These are phyloP conservation scores for Caenorhabditis virilis DNA, from an alignment of 2,888 invertebrate species.

Conservation along the genomic window DNA sequence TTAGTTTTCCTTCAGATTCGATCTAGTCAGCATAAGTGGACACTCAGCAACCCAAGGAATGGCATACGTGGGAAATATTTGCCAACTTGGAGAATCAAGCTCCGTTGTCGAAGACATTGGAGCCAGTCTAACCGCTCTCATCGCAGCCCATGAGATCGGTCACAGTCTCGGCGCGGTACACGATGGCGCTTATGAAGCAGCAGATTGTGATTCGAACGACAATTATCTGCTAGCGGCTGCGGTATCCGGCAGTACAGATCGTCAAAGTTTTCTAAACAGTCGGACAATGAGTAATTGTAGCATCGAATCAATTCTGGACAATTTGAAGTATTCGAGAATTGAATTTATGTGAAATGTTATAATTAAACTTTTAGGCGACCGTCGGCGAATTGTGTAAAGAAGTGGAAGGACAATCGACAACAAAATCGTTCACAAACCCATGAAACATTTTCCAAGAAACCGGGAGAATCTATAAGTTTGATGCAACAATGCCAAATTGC, in stretches of 20 bases:
- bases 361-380: no score
- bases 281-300: constrained; percentile 41
- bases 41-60: constrained; percentile 66
- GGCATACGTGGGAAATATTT: constrained; percentile 66
- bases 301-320: constrained; percentile 34
- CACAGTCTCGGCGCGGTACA: constrained; percentile 66
- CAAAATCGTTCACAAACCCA: background rate
- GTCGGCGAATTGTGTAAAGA: constrained; percentile 37
- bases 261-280: constrained; percentile 36
- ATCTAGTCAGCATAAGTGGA: constrained; percentile 54
- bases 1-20: constrained; percentile 41
- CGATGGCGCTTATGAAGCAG: constrained; percentile 53
- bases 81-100: constrained; percentile 57
- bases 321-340: no score
- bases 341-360: no score
- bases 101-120: constrained; percentile 67
- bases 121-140: constrained; percentile 63
- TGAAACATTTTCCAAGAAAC: constrained; percentile 14
- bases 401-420: constrained; percentile 10
- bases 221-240: constrained; percentile 60
- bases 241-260: constrained; percentile 25
- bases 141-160: constrained; percentile 65
- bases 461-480: constrained; percentile 50
- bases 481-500: constrained; percentile 62
- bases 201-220: constrained; percentile 47